Percentiles rank a stretch among this genome's conserved stretches.
phyloP scores from a whole-genome alignment of 2,113 vertebrate species.

The Sterrhoptilus dennistouni region DNA sequence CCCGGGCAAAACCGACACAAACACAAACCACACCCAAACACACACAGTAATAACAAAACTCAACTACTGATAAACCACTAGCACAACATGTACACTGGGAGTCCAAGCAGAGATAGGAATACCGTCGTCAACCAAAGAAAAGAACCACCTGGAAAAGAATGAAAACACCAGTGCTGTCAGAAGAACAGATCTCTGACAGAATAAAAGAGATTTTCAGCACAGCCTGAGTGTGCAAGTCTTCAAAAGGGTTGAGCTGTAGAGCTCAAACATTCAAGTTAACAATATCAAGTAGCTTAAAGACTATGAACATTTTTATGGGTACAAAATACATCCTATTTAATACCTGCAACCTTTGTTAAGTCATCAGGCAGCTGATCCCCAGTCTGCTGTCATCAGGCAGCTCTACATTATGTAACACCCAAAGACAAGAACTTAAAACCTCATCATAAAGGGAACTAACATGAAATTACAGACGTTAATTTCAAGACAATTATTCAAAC shows the following conservation, averaged over 20 bases:
- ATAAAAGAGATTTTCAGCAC: neutral
- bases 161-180: neutral
- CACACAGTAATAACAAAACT: neutral
- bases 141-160: neutral
- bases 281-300: neutral
- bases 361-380: neutral
- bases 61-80: neutral
- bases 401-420: neutral
- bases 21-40: neutral
- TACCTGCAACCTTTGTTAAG: neutral
- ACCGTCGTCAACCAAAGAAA: neutral
- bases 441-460: neutral
- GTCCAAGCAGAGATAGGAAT: neutral
- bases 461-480: neutral
- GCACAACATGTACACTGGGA: accelerated
- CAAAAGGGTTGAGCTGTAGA: neutral
- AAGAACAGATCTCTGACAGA: neutral
- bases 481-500: neutral
- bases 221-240: neutral
- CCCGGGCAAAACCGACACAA: neutral
- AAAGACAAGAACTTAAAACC: neutral
- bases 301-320: neutral
- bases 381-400: neutral
- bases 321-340: neutral
- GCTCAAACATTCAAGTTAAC: neutral